These are phyloP conservation scores for Sceloporus tristichus DNA, from an alignment of 2,113 vertebrate species.

Conservation along the genomic window DNA sequence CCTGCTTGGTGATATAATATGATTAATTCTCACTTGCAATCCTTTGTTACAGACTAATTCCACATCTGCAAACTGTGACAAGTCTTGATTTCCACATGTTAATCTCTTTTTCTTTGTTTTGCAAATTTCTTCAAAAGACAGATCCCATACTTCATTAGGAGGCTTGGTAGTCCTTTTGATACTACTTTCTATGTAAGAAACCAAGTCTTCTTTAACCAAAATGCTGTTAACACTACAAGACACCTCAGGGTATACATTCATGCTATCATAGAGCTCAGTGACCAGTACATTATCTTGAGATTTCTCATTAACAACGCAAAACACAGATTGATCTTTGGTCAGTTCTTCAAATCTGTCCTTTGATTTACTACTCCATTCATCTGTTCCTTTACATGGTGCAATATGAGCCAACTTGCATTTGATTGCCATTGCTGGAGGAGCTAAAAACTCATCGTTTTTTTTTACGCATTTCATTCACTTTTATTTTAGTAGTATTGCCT, in stretches of 20 bases:
- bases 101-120: conserved; percentile 55
- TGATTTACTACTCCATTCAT: conserved; percentile 81
- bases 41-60: conserved; percentile 70
- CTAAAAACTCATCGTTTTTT: conserved; percentile 88
- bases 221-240: conserved; percentile 77
- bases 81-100: conserved; percentile 26
- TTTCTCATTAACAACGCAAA: conserved; percentile 79
- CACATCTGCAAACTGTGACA: conserved; percentile 55
- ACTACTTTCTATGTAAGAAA: conserved; percentile 70
- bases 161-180: conserved; percentile 48
- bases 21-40: conserved; percentile 81
- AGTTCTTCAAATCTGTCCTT: conserved; percentile 84
- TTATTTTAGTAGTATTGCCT: conserved; percentile 81
- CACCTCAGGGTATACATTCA: conserved; percentile 48
- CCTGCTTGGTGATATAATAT: conserved; percentile 88
- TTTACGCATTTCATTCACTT: conserved; percentile 82
- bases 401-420: conserved; percentile 86
- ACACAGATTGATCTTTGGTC: conserved; percentile 81
- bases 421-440: conserved; percentile 86
- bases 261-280: conserved; percentile 77
- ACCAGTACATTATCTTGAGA: conserved; percentile 70
- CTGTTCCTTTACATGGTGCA: conserved; percentile 73
- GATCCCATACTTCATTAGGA: conserved; percentile 78
- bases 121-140: conserved; percentile 69
- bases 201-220: conserved; percentile 78